A percentile compares a stretch with the other conserved stretches of the same genome.
Conservation (phyloP, 1,140 invertebrate genomes). For the Antheraea pernyi region DNA sequence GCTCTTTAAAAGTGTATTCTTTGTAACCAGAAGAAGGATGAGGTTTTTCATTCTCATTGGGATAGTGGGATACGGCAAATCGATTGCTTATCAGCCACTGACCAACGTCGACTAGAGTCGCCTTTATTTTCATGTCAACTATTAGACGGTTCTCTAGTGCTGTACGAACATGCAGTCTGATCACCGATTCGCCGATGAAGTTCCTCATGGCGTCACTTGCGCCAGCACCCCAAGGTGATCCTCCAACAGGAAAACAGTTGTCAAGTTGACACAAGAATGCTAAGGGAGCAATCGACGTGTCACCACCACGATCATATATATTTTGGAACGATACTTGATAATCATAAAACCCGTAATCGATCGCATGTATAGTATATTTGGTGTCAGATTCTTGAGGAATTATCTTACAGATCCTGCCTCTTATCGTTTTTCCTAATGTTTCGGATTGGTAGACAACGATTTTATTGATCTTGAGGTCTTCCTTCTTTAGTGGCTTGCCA, state of each 20-base stretch:
- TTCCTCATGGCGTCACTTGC: not conserved
- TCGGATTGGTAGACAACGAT: not conserved
- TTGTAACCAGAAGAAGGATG: not conserved
- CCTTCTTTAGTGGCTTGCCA: not conserved
- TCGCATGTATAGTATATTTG: not conserved
- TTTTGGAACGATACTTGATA: not conserved
- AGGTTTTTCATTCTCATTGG: not conserved
- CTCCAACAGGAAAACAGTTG: not conserved
- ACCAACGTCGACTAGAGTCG: not conserved
- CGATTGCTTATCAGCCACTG: not conserved
- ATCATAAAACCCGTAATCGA: not conserved
- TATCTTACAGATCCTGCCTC: not conserved
- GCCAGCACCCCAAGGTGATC: not conserved
- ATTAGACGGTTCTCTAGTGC: not conserved
- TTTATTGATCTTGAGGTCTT: not conserved
- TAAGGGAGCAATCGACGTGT: not conserved
- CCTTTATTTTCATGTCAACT: not conserved
- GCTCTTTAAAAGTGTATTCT: conserved; percentile 2
- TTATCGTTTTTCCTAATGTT: not conserved
- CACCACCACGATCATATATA: not conserved
- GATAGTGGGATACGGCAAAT: not conserved
- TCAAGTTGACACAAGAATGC: not conserved
- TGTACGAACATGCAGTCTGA: not conserved
- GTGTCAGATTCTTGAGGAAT: not conserved
- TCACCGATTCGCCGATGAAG: not conserved